These are phyloP conservation scores for Zaprionus capensis DNA, from an alignment of 1,140 invertebrate species.

Conservation along the genomic window DNA sequence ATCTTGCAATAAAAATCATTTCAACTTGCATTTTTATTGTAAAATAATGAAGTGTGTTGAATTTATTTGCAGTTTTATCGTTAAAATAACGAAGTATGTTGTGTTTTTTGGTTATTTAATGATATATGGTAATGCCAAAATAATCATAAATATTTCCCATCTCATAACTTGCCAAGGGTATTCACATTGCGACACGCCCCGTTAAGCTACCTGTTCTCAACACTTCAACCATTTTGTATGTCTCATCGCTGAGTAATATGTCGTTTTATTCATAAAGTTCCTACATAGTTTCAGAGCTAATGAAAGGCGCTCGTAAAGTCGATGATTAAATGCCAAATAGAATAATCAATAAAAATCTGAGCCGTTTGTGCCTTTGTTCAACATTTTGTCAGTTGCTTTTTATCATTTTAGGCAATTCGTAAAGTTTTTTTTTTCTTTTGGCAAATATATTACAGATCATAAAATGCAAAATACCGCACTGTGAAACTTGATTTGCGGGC, in stretches of 20 bases:
- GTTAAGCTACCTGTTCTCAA: neutral
- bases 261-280: conserved; percentile 3
- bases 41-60: neutral
- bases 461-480: conserved; percentile 30
- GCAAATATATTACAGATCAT: conserved; percentile 59
- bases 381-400: conserved; percentile 17
- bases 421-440: conserved; percentile 45
- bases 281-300: conserved; percentile 35
- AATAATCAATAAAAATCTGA: conserved; percentile 58
- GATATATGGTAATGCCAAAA: neutral
- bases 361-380: conserved; percentile 35
- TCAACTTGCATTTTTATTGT: neutral
- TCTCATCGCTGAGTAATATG: neutral
- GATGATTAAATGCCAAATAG: conserved; percentile 53
- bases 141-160: neutral
- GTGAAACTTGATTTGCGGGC: conserved; percentile 69
- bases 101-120: neutral
- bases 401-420: conserved; percentile 43
- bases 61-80: neutral
- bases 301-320: conserved; percentile 40
- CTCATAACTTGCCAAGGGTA: neutral
- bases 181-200: neutral
- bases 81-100: neutral
- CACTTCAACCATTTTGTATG: neutral
- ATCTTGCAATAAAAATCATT: neutral